Evolutionary conservation across 2,888 invertebrate genomes (phyloP).

Genomic region (Lamellibrachia columna): DNA sequence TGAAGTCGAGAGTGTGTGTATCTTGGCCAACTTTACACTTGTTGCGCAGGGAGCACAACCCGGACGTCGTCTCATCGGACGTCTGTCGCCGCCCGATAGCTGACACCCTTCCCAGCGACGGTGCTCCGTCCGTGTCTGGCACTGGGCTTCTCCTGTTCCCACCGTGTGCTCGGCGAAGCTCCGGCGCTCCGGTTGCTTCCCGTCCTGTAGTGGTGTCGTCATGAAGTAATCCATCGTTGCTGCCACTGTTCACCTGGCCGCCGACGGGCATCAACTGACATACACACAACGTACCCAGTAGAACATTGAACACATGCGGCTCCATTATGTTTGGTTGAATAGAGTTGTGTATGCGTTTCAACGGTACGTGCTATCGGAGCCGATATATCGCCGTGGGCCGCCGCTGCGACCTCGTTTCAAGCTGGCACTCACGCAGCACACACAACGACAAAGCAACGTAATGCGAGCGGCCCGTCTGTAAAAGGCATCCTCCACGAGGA

Average conservation of each 20-base stretch:
- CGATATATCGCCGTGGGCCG: background rate
- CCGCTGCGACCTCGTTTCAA: background rate
- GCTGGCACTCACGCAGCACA: background rate
- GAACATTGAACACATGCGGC: background rate
- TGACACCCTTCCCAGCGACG: background rate
- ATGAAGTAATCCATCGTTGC: background rate
- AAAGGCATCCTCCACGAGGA: background rate
- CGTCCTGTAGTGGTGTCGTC: background rate
- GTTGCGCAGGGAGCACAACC: background rate
- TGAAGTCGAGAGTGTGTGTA: constrained; percentile 16
- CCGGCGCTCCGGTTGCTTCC: background rate
- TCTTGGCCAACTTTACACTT: background rate
- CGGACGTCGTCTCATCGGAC: too few species aligned
- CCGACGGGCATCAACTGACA: background rate
- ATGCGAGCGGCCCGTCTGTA: background rate
- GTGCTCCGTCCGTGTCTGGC: background rate
- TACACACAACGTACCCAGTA: background rate
- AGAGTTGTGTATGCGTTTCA: background rate
- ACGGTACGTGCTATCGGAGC: background rate
- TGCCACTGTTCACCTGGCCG: background rate
- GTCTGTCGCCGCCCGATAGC: background rate
- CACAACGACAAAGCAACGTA: background rate
- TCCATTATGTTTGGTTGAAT: background rate
- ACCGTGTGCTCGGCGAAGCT: background rate
- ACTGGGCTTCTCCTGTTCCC: background rate